Base-by-base conservation (phyloP, 2,113 vertebrate genomes). In the Sphyrna mokarran region DNA sequence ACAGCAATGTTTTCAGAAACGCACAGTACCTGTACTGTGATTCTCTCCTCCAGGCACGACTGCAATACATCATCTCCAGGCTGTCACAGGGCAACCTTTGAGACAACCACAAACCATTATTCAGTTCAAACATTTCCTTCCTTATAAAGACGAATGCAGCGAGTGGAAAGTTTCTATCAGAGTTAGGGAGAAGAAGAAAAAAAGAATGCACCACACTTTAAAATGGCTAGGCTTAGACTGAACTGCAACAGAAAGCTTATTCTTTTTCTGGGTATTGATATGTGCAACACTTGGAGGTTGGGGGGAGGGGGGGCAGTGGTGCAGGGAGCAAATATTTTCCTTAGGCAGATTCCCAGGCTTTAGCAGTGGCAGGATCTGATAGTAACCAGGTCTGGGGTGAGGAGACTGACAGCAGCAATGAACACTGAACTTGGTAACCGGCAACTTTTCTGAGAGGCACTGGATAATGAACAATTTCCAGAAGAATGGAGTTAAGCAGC, bases 151-250 rank as follows among this genome's bases (percentile, higher is more conserved):
- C 68, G 7, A 48, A 43, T 11, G 37, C 29, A 23, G 66, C 40
- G 68, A 95, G 93, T 69, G 93, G 66, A 95, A 70, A 91, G 89
- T 91, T 91, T 91, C 29, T 66, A 91, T 40, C 89, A 29, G 89
- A 16, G 83, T n/a, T n/a, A 9, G 5, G 43, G 33, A 63, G 70
- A 72, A 54, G 48, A 54, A 54, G 26, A 63, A 37, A n/a, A 63
- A 90, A 87, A 23, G 43, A 58, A 43, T 10, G 33, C 37, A 29
- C 70, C 16, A 40, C 93, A 72, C 68, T 40, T 48, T 69, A 29
- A 95, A 95, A 72, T 8, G 26, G n/a, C 93, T 33, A 69, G 63
- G 0, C 91, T 40, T 94, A 40, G 23, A 22, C 33, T 72, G 66
- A 13, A 54, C 37, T 43, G 93, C 93, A 95, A 95, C 93, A 95